These are phyloP conservation scores for Actenoides hombroni DNA, from an alignment of 2,113 vertebrate genomes.

Conservation along the genomic window DNA sequence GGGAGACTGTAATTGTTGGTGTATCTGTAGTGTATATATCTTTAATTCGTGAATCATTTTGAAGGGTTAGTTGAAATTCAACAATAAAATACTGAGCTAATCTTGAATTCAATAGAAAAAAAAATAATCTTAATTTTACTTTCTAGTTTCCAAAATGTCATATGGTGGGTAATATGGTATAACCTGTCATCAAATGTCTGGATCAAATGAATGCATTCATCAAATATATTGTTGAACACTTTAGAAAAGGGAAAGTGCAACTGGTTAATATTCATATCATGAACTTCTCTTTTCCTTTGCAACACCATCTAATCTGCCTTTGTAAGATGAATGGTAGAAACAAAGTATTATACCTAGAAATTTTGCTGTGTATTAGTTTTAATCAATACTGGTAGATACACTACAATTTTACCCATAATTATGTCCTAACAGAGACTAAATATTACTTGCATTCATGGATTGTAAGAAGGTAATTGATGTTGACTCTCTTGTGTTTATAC, in stretches of 20 bases:
- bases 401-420: not conserved
- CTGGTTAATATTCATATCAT: not conserved
- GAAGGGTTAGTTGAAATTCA: not conserved
- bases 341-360: not conserved
- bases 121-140: not conserved
- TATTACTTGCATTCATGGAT: not conserved
- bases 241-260: constrained; percentile 1
- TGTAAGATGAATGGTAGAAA: not conserved
- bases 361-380: not conserved
- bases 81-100: not conserved
- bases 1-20: not conserved
- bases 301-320: not conserved
- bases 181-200: constrained; percentile 2
- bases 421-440: not conserved
- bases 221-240: not conserved
- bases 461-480: not conserved
- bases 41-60: not conserved
- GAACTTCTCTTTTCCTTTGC: not conserved
- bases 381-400: not conserved
- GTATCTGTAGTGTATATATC: not conserved
- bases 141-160: constrained; percentile 31
- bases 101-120: not conserved
- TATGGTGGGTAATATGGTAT: not conserved
- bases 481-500: not conserved
- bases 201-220: not conserved